Evolutionary conservation across 2,113 vertebrate species (phyloP).

Genomic region (Bombycilla garrulus): DNA sequence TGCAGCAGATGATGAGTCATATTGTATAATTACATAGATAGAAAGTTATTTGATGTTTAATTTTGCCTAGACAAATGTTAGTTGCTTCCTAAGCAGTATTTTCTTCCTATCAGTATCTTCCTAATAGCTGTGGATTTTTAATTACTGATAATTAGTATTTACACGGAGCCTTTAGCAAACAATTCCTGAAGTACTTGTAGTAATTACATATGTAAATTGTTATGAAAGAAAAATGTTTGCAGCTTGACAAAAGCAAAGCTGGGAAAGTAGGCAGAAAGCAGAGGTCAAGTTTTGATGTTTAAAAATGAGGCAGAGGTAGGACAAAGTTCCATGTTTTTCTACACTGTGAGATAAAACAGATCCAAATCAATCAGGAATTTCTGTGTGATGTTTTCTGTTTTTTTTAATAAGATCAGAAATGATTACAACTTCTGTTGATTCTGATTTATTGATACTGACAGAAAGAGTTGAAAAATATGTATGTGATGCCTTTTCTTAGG

Average conservation of each 20-base stretch:
- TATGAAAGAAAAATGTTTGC: constrained; percentile 50
- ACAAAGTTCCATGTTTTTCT: not conserved
- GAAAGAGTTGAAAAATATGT: not conserved
- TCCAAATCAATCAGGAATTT: not conserved
- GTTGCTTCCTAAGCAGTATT: constrained; percentile 70
- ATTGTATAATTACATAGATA: constrained; percentile 55
- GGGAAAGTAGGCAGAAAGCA: not conserved
- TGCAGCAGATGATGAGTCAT: constrained; percentile 46
- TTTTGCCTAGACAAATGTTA: constrained; percentile 39
- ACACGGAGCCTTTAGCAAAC: constrained; percentile 81
- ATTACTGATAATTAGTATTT: constrained; percentile 86
- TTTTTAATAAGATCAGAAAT: not conserved
- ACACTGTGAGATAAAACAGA: not conserved
- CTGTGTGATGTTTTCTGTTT: not conserved
- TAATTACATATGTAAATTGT: constrained; percentile 79
- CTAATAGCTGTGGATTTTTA: constrained; percentile 78
- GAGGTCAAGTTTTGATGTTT: constrained; percentile 3
- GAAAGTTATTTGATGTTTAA: constrained; percentile 67
- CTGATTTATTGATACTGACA: not conserved
- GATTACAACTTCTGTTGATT: not conserved
- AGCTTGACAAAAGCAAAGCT: constrained; percentile 37
- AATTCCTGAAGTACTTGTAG: constrained; percentile 75
- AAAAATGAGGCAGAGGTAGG: not conserved
- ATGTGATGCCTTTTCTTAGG: not conserved
- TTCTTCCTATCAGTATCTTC: constrained; percentile 73